A percentile compares a stretch with the other conserved stretches of the same genome.
Evolutionary conservation across 2,113 vertebrate species (phyloP).

Genomic region (Brachyhypopomus gauderio): DNA sequence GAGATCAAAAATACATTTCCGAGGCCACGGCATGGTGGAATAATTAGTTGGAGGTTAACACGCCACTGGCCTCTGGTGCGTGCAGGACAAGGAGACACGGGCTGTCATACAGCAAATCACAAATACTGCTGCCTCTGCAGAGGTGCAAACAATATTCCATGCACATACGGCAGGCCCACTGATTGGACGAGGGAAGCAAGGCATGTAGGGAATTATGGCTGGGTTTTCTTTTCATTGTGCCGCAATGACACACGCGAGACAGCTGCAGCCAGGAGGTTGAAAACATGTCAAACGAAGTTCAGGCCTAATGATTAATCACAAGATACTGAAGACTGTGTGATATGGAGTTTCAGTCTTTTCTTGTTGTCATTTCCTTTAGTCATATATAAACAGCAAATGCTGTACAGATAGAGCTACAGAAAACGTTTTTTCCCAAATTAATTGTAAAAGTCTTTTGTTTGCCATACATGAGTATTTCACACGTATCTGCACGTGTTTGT

Average conservation of each 20-base stretch:
- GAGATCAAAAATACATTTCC: conserved; percentile 31
- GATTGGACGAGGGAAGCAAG: conserved; percentile 37
- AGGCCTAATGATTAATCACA: conserved; percentile 1
- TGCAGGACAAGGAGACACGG: not conserved
- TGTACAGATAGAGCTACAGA: not conserved
- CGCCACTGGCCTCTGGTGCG: conserved; percentile 17
- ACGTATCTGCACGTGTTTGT: not conserved
- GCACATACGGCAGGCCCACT: not conserved
- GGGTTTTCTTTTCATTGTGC: not conserved
- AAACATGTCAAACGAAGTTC: not conserved
- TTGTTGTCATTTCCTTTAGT: not conserved
- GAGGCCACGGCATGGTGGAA: conserved; percentile 26
- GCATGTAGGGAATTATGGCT: conserved; percentile 29
- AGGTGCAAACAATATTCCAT: conserved; percentile 21
- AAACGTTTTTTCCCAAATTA: not conserved
- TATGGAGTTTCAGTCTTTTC: conserved; percentile 7
- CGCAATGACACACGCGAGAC: not conserved
- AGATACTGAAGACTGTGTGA: not conserved
- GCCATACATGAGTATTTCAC: not conserved
- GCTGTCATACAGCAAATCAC: conserved; percentile 29
- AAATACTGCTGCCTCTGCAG: conserved; percentile 42
- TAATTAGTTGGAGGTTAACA: conserved; percentile 36
- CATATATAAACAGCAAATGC: not conserved
- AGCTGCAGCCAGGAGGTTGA: not conserved
- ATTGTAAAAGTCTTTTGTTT: not conserved